These are phyloP conservation scores for Athene noctua DNA, from an alignment of 2,113 vertebrate genomes.

Conservation along the genomic window DNA sequence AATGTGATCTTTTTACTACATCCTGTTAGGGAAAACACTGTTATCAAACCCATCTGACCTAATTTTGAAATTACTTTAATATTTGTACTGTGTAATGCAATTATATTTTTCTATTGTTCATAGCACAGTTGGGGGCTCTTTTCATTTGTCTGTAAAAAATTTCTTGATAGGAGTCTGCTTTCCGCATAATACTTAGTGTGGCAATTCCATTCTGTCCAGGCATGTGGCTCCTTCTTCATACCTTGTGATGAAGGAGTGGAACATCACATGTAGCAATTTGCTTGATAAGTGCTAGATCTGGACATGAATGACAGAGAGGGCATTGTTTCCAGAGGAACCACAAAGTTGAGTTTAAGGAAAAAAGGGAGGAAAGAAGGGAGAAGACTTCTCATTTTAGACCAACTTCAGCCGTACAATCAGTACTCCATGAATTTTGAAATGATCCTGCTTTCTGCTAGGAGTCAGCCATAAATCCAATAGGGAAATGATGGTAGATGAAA, in stretches of 20 bases:
- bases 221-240: not conserved
- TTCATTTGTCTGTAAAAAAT: not conserved
- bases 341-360: not conserved
- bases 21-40: not conserved
- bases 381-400: not conserved
- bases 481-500: not conserved
- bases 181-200: not conserved
- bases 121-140: not conserved
- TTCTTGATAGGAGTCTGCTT: not conserved
- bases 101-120: not conserved
- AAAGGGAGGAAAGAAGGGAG: not conserved
- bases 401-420: not conserved
- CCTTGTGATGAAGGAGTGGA: conserved; percentile 21
- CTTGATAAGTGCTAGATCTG: conserved; percentile 24
- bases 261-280: not conserved
- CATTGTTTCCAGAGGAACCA: conserved; percentile 19
- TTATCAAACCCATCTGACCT: not conserved
- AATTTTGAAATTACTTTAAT: not conserved
- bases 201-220: not conserved
- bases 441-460: not conserved
- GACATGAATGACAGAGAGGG: not conserved
- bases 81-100: not conserved
- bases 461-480: not conserved
- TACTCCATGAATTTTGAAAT: not conserved
- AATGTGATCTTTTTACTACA: not conserved